phyloP scores from a whole-genome alignment of 2,797 vertebrate genomes.

The Enteromius viviparus region DNA sequence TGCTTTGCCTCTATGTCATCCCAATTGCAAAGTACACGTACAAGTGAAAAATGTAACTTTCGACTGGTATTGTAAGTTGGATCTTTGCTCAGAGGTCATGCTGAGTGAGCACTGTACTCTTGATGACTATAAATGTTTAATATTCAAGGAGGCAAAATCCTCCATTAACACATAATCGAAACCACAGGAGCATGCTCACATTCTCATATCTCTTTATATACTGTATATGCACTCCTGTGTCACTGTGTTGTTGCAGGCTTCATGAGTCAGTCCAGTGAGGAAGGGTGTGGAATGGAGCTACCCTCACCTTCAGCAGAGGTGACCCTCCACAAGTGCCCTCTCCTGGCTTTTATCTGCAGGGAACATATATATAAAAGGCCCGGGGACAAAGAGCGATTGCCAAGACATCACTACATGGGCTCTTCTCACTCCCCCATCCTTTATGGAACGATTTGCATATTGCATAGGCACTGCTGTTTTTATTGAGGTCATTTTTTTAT shows the following conservation, averaged over 20 bases:
- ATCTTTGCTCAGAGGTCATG: neutral
- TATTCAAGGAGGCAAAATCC: conserved; percentile 13
- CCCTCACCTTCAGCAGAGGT: conserved; percentile 61
- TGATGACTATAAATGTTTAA: conserved; percentile 4
- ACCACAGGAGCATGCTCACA: conserved; percentile 7
- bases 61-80: neutral
- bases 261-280: conserved; percentile 47
- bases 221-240: conserved; percentile 33
- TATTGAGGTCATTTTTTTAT: conserved; percentile 78
- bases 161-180: conserved; percentile 17
- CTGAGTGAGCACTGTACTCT: neutral
- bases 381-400: conserved; percentile 73
- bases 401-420: conserved; percentile 51
- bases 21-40: conserved; percentile 3
- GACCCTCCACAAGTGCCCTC: conserved; percentile 62
- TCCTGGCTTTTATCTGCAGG: conserved; percentile 68
- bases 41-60: neutral
- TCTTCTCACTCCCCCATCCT: conserved; percentile 63
- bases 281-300: conserved; percentile 40
- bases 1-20: conserved; percentile 37
- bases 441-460: conserved; percentile 77
- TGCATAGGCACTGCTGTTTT: conserved; percentile 72
- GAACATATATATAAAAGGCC: conserved; percentile 67
- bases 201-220: conserved; percentile 31
- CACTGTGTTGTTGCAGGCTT: conserved; percentile 43